Evolutionary conservation across 2,797 vertebrate species (phyloP).

Genomic region (Brachyrhaphis roseni): DNA sequence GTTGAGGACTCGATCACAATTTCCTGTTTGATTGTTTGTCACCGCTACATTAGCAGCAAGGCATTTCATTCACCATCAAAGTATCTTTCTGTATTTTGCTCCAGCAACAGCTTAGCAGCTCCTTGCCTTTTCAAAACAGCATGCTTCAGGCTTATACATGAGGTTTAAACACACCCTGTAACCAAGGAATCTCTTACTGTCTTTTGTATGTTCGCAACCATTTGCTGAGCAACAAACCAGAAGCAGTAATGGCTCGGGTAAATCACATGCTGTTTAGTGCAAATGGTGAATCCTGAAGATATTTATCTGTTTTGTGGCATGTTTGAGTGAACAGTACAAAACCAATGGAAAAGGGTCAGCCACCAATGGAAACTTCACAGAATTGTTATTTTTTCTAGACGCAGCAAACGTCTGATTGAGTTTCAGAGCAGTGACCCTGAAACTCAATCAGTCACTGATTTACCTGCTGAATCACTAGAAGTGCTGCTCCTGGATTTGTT

Average conservation of each 20-base stretch:
- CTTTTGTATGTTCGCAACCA: neutral
- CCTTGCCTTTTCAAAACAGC: neutral
- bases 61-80: neutral
- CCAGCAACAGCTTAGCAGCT: neutral
- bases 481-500: neutral
- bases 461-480: conserved; percentile 2
- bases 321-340: conserved; percentile 17
- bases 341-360: conserved; percentile 35
- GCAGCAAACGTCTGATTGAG: conserved; percentile 38
- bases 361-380: conserved; percentile 11
- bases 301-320: neutral
- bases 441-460: neutral
- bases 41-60: too few relatives aligned
- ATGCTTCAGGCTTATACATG: neutral
- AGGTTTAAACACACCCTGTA: neutral
- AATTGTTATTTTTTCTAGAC: conserved; percentile 5
- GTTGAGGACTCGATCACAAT: too few relatives aligned
- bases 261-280: neutral
- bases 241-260: neutral
- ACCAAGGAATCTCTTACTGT: neutral
- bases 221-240: neutral
- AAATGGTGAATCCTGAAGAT: neutral
- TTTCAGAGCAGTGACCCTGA: conserved; percentile 7
- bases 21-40: too few relatives aligned
- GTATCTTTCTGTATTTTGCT: neutral